Evolutionary conservation across 2,888 invertebrate genomes (phyloP), one percentile per base, ranked within the genome.

Genomic region (Panorpa germanica): DNA sequence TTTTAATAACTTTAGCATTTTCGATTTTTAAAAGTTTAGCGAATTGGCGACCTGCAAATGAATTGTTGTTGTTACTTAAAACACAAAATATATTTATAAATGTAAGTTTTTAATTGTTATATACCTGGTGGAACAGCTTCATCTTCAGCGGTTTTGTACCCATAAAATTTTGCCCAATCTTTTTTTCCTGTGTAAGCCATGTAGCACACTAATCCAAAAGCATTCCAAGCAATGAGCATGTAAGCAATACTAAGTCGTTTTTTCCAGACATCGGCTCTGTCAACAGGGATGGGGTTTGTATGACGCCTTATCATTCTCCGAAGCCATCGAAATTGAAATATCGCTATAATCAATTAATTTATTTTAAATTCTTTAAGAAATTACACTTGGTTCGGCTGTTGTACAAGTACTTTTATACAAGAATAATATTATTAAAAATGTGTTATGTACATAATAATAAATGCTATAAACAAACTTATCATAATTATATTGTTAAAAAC

Each of bases 171-270:
- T 1, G 72, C 71, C 74, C 74, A 75, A 46, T 74, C 70, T 4
- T 49, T 57, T 43, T 68, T 70, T 3, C 75, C 75, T 2, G 45
- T 50, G 37, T 57, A 68, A 8, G 59, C 45, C 49, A 57, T 61
- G 40, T 70, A 75, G 12, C 59, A 38, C 4, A 75, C 63, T 11
- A 68, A 41, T 7, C 73, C 76, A 45, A 75, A 69, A 2, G 71
- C 70, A 49, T 77, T 69, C 76, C 76, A 77, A 9, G 71, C 69
- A 6, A 70, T n/a, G 24, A 77, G 32, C 19, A 63, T 65, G 43
- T 77, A 78, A 0, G 49, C 55, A 34, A 73, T 36, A 37, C 74
- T 66, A 1, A 77, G 48, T 13, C 70, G 58, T 5, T 56, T 52
- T 46, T 70, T 72, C 71, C 70, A 71, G 6, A 57, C 24, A 3